A percentile compares a stretch with the other conserved stretches of the same genome.
Evolutionary conservation across 2,113 vertebrate genomes (phyloP).

Genomic region (Misgurnus anguillicaudatus): DNA sequence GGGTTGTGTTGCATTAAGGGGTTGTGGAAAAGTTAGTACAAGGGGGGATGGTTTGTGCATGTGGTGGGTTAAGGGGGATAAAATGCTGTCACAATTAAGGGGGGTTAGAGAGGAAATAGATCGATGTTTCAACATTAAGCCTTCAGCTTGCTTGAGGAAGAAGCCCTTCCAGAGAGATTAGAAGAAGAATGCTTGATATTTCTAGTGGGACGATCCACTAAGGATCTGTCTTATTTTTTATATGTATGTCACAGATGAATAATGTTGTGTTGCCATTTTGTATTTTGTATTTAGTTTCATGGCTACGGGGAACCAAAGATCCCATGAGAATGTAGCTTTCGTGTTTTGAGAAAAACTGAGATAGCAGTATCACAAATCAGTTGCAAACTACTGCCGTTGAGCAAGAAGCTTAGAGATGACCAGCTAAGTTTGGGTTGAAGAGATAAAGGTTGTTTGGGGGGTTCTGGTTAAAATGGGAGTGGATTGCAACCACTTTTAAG

Average conservation of each 20-base stretch:
- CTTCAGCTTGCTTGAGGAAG: conserved; percentile 13
- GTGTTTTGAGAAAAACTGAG: conserved; percentile 38
- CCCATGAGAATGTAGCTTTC: background rate
- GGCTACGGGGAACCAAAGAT: background rate
- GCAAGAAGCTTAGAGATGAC: too few relatives aligned
- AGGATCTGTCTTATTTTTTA: background rate
- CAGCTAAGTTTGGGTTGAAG: too few relatives aligned
- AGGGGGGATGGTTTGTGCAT: background rate
- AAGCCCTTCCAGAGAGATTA: conserved; percentile 23
- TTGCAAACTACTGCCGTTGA: background rate
- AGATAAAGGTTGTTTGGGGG: too few relatives aligned
- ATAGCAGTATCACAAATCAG: conserved; percentile 23
- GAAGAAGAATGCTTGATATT: conserved; percentile 27
- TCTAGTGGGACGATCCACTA: background rate
- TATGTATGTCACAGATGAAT: background rate
- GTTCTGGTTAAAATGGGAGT: too few relatives aligned
- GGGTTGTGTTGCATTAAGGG: conserved; percentile 3
- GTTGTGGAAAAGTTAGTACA: conserved; percentile 26
- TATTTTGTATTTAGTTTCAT: background rate
- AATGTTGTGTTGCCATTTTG: background rate
- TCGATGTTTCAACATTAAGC: conserved; percentile 23
- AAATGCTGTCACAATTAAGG: conserved; percentile 50
- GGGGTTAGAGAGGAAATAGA: conserved; percentile 57
- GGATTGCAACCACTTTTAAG: too few relatives aligned
- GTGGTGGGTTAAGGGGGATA: conserved; percentile 28